Conservation (phyloP, 2,113 vertebrate genomes). For the Larimichthys crocea region DNA sequence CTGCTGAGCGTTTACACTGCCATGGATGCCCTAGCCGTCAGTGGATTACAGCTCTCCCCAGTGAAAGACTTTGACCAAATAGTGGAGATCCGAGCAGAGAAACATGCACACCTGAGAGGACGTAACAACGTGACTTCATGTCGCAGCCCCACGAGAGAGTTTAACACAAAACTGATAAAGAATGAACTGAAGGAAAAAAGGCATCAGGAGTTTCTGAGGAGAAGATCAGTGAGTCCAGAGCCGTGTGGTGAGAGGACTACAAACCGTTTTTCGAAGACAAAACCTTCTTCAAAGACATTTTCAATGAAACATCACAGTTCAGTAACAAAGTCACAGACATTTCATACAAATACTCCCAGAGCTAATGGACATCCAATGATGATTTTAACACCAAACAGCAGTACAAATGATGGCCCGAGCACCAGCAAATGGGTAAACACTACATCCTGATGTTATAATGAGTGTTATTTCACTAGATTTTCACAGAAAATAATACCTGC, state of each 20-base stretch:
- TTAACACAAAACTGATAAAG: constrained; percentile 70
- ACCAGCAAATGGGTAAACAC: constrained; percentile 71
- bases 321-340: constrained; percentile 25
- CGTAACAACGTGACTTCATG: constrained; percentile 84
- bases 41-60: constrained; percentile 32
- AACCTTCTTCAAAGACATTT: constrained; percentile 18
- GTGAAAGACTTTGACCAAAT: constrained; percentile 74
- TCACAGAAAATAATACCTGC: background rate
- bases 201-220: constrained; percentile 80
- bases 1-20: background rate
- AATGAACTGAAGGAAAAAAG: constrained; percentile 80
- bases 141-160: constrained; percentile 76
- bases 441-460: too few species aligned
- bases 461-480: background rate
- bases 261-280: constrained; percentile 29
- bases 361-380: constrained; percentile 31
- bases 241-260: background rate
- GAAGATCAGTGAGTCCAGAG: constrained; percentile 76
- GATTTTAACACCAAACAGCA: constrained; percentile 33
- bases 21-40: constrained; percentile 69
- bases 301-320: constrained; percentile 10
- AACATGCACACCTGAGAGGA: constrained; percentile 76
- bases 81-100: constrained; percentile 75
- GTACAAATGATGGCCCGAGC: constrained; percentile 28
- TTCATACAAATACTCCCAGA: constrained; percentile 21